Evolutionary conservation across 2,888 invertebrate species (phyloP), one percentile per base, ranked within the genome.

Genomic region (Lydus trimaculatus): DNA sequence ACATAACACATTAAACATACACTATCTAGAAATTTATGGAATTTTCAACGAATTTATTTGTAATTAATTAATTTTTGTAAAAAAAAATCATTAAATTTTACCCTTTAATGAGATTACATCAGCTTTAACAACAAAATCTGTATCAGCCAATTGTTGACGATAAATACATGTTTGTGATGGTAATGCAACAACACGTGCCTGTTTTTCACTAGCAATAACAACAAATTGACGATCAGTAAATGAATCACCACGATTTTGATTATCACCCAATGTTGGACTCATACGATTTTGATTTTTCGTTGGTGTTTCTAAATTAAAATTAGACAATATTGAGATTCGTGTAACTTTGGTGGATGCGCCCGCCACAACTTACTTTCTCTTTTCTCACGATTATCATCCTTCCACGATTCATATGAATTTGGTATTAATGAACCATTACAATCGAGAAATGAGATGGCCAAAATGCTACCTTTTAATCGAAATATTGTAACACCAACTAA

Each of bases 401-500:
- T 94, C 97, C 98, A 99, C 79, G 93, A 90, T 86, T 98, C 98
- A 82, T 91, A 95, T 58, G 95, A 92, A 83, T 94, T 93, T 71
- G 95, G 94, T 83, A 98, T 93, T 78, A 98, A 90, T 82, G 94
- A 92, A 82, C 98, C 98, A 83, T 93, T 95, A 84, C 94, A 95
- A 89, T 99, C 98, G 84, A 99, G 89, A 88, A 99, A 99, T 75
- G 96, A 95, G 91, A 98, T 94, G 75, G 94, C 91, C 81, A 98
- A 88, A 82, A 99, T 95, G 83, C 96, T 92, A 80, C 98, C 99
- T 88, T 97, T 98, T 86, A 99, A 89, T 87, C 97, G 93, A 89
- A 98, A 97, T 85, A 98, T 93, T 79, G 97, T 96, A 79, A 97
- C 98, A 83, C 98, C 99, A 93, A 93, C 94, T 77, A 96, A 94